Evolutionary conservation across 2,888 invertebrate species (phyloP), one percentile per base, ranked within the genome.

Genomic region (Branchinecta sandiegonensis): DNA sequence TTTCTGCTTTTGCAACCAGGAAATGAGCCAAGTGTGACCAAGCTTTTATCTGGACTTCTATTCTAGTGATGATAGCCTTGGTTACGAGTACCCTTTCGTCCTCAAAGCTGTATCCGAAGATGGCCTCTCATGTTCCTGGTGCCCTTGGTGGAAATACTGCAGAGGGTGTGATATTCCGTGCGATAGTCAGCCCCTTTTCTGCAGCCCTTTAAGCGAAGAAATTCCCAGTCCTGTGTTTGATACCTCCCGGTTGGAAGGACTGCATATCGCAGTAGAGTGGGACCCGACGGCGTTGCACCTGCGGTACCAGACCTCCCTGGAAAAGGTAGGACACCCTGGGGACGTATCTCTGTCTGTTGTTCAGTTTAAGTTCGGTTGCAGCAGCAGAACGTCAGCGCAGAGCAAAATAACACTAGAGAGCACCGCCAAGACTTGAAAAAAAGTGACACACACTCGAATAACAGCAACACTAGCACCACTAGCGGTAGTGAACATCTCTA

Each of bases 221-320:
- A 37, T 37, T 37, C 46, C 46, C 71, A 73, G 74, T 74, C 70
- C 73, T 74, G 71, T 74, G 74, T 46, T 74, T 75, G 70, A 10
- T 68, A 70, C 23, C 72, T 70, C 66, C 66, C 71, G 47, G 72
- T 72, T n/a, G 71, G 46, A 65, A 48, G 46, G 74, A 74, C 4
- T 77, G 76, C 73, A 73, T 78, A 82, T 94, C 72, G 91, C 92
- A 71, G 87, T 94, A 71, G 94, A 94, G 81, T 94, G 94, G 94
- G 93, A 94, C 78, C 92, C 92, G 70, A 93, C 93, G 0, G 93
- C 94, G 65, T 81, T 94, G 73, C 94, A 94, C 80, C 83, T 94
- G 74, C 83, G 93, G 56, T 94, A 91, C 80, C 89, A 90, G 79
- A 83, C 85, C 74, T 85, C 87, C 2, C 79, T 86, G 73, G 90